Base-by-base conservation (phyloP, 2,888 invertebrate genomes). In the Macaria liturata region DNA sequence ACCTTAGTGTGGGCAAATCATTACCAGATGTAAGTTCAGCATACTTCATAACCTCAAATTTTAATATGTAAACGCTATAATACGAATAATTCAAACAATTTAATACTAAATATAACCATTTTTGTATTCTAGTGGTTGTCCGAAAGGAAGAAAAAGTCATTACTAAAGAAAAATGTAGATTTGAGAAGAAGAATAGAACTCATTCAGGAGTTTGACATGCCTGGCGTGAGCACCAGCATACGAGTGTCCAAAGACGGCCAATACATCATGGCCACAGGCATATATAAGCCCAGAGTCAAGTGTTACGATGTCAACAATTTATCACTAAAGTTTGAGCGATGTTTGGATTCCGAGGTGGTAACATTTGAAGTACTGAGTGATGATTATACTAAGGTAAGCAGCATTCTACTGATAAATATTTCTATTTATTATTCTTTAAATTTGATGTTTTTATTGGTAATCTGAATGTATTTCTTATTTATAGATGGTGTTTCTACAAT, bases 131-230 rank as follows among this genome's bases (percentile, higher is more conserved):
- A 97, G 97, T 98, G 98, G 98, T 89, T 98, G 54, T 95, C 97
- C 3, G 97, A 97, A 75, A 93, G 95, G 70, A 97, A 97, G 83
- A 94, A 96, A 75, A 93, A 97, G 68, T 94, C 95, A 5, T 89
- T 98, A 62, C 92, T 97, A 52, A 97, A 97, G 83, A 97, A 97
- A 85, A 96, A 98, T 95, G 95, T 96, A 43, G 98, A 98, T 80
- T 93, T 99, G 49, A 93, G 98, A 68, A 94, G 96, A 69, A 93
- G 98, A 76, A 98, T 99, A 71, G 98, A 99, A 86, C 94, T 99
- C 45, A 97, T 99, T 67, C 99, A 99, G 88, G 99, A 99, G 80
- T 99, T 99, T 93, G 98, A 98, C 71, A 99, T 99, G 99, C 99
- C 99, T 32, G 97, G 95, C 49, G 94, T 99, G 0, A 98, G 98